Percentiles rank a stretch among this genome's conserved stretches.
phyloP scores from a whole-genome alignment of 2,888 invertebrate genomes.

The Meiosimyza platycephala region DNA sequence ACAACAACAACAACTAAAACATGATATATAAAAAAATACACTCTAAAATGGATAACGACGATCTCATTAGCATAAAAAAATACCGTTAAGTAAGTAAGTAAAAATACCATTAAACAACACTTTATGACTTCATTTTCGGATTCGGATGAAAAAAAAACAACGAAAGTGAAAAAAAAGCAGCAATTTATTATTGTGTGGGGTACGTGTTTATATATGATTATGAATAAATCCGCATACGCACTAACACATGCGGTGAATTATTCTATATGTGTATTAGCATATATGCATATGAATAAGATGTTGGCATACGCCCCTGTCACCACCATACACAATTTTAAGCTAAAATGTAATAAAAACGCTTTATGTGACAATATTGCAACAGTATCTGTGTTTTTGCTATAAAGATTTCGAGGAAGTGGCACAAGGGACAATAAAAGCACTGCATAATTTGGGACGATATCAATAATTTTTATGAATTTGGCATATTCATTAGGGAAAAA shows the following conservation, averaged over 20 bases:
- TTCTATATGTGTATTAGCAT: too few relatives aligned
- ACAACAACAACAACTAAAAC: background rate
- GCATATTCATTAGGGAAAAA: too few relatives aligned
- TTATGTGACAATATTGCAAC: slow-evolving; percentile 15
- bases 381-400: too few relatives aligned
- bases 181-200: slow-evolving; percentile 31
- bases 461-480: slow-evolving; percentile 2
- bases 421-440: background rate
- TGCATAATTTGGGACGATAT: slow-evolving; percentile 5
- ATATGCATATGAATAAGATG: too few relatives aligned
- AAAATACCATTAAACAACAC: slow-evolving; percentile 66
- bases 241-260: background rate
- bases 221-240: slow-evolving; percentile 23
- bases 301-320: background rate
- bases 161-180: slow-evolving; percentile 2
- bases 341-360: slow-evolving; percentile 25
- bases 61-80: slow-evolving; percentile 35
- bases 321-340: background rate
- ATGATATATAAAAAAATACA: slow-evolving; percentile 19
- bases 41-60: slow-evolving; percentile 33
- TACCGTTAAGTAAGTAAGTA: slow-evolving; percentile 31
- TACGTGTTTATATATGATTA: slow-evolving; percentile 14
- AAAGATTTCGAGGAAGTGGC: background rate
- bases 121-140: slow-evolving; percentile 61
- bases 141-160: slow-evolving; percentile 16